Evolutionary conservation across 2,888 invertebrate species (phyloP), one percentile per base, ranked within the genome.

Genomic region (Lumbricus terrestris): DNA sequence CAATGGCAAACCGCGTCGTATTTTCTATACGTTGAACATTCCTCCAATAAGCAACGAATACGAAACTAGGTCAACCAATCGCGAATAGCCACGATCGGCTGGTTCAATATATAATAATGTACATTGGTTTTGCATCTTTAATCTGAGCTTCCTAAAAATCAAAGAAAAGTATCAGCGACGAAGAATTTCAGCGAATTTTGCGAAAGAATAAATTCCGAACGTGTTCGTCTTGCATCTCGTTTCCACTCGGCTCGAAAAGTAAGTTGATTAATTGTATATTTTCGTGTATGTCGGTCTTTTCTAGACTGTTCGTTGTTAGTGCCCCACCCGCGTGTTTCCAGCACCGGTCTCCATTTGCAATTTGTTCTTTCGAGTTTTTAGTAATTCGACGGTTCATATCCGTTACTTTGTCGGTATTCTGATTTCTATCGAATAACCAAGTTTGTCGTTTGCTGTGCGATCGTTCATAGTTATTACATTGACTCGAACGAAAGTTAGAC

Each of bases 1-100:
- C 69, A 69, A 69, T 69, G 69, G n/a, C 8, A 69, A n/a, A n/a
- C 69, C 69, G 69, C 69, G 6, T 69, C 69, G 69, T 69, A 69
- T 29, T 69, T 8, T 69, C 2, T 69, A 85, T 6, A 85, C 13
- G n/a, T n/a, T 35, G 18, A 85, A 6, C 37, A 23, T 85, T 85
- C 85, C 35, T 33, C 85, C 85, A 85, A 85, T 85, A 20, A 85
- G 85, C 8, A 23, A 85, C 23, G 18, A 23, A 34, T 23, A 85
- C 85, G 83, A 85, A 85, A 85, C 23, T 37, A 85, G 85, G 85
- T 85, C 85, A 85, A 37, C 85, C 85, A 85, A 85, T 85, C 34
- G 34, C 20, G 1, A n/a, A 23, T 35, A 35, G 85, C 34, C 85
- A 85, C 85, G 85, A 85, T 69, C 11, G n/a, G 69, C 69, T 1